A percentile compares a stretch with the other conserved stretches of the same genome.
Conservation (phyloP, 1,140 invertebrate species). For the Temnothorax curvispinosus region DNA sequence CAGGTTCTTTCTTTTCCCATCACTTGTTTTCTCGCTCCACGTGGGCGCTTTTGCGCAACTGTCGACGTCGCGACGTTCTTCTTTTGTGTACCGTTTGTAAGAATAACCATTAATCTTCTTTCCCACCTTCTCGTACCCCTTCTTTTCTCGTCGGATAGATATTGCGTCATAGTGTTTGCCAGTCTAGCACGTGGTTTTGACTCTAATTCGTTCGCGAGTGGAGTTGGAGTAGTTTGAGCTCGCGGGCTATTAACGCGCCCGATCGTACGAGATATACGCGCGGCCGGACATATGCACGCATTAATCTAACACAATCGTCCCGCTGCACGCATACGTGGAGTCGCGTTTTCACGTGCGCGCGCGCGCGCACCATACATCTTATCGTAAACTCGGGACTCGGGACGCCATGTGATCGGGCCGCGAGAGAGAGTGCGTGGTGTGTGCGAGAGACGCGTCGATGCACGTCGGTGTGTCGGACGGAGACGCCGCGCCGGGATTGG, state of each 20-base stretch:
- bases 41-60: too few species aligned
- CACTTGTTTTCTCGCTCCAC: background rate
- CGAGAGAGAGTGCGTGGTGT: slow-evolving; percentile 3
- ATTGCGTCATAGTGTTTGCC: background rate
- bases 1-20: background rate
- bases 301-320: slow-evolving; percentile 30
- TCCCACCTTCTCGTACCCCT: too few species aligned
- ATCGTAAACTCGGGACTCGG: too few species aligned
- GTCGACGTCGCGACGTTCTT: too few species aligned
- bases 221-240: too few species aligned
- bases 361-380: background rate
- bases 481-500: slow-evolving; percentile 68
- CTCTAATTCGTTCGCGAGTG: too few species aligned
- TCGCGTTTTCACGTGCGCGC: background rate
- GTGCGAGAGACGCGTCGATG: slow-evolving; percentile 18
- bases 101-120: too few species aligned
- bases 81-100: too few species aligned
- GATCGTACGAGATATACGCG: background rate
- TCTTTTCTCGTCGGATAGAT: too few species aligned
- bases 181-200: background rate
- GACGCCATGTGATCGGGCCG: slow-evolving; percentile 27
- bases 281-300: background rate
- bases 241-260: background rate
- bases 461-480: slow-evolving; percentile 13
- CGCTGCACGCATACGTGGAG: background rate